Evolutionary conservation across 2,797 vertebrate species (phyloP), one percentile per base, ranked within the genome.

Genomic region (Arnoldichthys spilopterus): DNA sequence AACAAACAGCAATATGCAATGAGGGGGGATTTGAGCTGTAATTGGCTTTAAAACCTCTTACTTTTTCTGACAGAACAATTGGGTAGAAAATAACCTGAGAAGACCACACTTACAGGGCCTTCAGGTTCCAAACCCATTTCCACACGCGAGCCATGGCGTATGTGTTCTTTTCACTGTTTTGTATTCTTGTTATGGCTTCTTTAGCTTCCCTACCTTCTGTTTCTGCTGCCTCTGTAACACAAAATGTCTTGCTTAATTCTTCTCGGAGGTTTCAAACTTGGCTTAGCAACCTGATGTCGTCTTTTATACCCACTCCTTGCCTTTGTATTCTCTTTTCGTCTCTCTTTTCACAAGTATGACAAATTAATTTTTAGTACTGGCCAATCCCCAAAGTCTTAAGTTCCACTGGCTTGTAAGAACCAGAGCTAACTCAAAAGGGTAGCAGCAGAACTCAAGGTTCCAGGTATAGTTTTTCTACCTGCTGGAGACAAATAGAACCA

Each of bases 1-100:
- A 56, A 76, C 73, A 76, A 81, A 78, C 69, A 67, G 76, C 74
- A 56, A 76, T 64, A 77, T 78, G 32, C 20, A 81, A 63, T 66
- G 20, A 71, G 72, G 13, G 6, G 37, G 37, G 24, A 66, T 72
- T 56, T 81, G 64, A 54, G 56, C 34, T 74, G 54, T 78, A 69
- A 82, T 73, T 47, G 47, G 24, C 51, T 76, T 72, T 82, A 75
- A 47, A 68, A 72, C 54, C 15, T 18, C 68, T 69, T 67, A 34
- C 43, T 47, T 47, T 77, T 71, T 16, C 28, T 67, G 68, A 68
- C 79, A 73, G 63, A 15, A 76, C 76, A 51, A 64, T 70, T 63
- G 20, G 69, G 69, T 72, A 53, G 32, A 69, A 78, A 76, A 81
- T 45, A 77, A 61, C 59, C 66, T 54, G 24, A 54, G 40, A 49